phyloP scores from a whole-genome alignment of 2,113 vertebrate genomes.

The Megalops atlanticus region DNA sequence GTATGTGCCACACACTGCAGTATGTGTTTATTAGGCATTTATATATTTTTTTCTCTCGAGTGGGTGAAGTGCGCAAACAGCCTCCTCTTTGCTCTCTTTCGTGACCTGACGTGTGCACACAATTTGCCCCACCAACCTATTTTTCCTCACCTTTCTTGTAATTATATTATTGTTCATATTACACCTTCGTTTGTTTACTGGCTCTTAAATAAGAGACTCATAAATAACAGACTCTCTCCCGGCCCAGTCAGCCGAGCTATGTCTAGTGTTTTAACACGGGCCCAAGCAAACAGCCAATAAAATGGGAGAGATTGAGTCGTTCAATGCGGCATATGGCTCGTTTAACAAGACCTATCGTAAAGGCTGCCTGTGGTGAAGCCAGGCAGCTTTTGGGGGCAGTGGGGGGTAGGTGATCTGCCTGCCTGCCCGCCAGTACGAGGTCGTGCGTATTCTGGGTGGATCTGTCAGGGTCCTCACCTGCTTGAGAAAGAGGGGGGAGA shows the following conservation, averaged over 20 bases:
- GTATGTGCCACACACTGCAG: not conserved
- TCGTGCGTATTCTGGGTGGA: not conserved
- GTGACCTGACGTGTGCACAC: not conserved
- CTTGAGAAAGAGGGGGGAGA: not conserved
- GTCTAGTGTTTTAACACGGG: not conserved
- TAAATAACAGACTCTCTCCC: not conserved
- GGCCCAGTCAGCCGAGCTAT: not conserved
- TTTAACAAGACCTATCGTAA: not conserved
- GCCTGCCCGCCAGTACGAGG: not conserved
- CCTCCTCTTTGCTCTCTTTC: not conserved
- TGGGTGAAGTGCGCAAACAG: not conserved
- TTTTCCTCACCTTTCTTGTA: not conserved
- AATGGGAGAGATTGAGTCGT: not conserved
- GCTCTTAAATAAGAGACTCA: not conserved
- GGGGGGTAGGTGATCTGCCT: too few relatives aligned
- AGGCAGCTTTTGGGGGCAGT: not conserved
- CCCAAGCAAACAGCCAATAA: not conserved
- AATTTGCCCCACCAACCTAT: not conserved
- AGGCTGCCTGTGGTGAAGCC: not conserved
- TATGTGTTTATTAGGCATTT: not conserved
- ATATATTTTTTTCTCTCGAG: not conserved
- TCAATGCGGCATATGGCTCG: not conserved
- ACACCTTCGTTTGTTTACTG: not conserved
- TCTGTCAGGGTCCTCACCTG: not conserved
- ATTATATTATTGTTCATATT: not conserved